These are phyloP conservation scores for Isichthys henryi DNA, from an alignment of 2,113 vertebrate genomes.

Conservation along the genomic window DNA sequence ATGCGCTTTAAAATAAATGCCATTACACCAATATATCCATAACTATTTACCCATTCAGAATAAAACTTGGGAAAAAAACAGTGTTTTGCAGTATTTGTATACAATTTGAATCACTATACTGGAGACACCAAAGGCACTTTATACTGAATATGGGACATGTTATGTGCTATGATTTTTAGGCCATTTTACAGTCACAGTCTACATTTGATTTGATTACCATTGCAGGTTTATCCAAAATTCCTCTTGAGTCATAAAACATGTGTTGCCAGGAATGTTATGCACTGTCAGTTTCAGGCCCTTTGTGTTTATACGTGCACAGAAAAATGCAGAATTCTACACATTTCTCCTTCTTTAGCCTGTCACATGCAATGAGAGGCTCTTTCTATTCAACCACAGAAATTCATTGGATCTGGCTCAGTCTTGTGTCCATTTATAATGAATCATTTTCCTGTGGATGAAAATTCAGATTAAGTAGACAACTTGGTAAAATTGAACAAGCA, in stretches of 20 bases:
- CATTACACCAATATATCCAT: background rate
- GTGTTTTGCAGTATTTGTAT: background rate
- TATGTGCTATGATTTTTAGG: background rate
- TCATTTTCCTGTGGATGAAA: background rate
- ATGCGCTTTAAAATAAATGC: background rate
- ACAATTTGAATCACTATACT: background rate
- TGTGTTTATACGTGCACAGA: background rate
- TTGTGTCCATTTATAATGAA: conserved; percentile 6
- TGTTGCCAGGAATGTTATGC: background rate
- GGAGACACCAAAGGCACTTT: background rate
- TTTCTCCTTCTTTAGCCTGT: conserved; percentile 8
- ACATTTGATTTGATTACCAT: conserved; percentile 2
- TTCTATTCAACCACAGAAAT: background rate
- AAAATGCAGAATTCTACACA: background rate
- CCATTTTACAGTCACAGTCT: background rate
- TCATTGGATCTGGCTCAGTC: background rate
- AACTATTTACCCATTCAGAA: background rate
- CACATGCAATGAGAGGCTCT: background rate
- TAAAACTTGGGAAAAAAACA: background rate
- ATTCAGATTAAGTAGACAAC: background rate
- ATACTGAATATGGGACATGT: background rate
- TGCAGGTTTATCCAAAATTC: background rate
- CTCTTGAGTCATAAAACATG: background rate
- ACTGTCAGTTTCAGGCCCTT: background rate
- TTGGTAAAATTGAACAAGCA: background rate